Evolutionary conservation across 2,888 invertebrate genomes (phyloP).

Genomic region (Coelinius sp.): DNA sequence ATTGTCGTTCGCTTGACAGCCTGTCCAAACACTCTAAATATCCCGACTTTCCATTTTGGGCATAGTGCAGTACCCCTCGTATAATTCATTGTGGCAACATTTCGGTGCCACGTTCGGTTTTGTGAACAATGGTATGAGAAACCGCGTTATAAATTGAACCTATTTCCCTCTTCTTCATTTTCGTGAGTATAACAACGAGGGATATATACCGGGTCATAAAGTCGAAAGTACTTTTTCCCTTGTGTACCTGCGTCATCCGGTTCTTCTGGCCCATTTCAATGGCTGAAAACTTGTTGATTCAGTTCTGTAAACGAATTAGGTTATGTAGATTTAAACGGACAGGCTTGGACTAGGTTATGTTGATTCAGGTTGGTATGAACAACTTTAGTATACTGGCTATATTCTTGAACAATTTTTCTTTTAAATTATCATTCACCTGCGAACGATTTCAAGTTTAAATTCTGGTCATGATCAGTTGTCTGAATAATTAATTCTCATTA

Average conservation of each 20-base stretch:
- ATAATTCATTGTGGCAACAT: conserved; percentile 28
- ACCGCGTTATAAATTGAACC: conserved; percentile 54
- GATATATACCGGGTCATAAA: conserved; percentile 45
- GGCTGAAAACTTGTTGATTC: conserved; percentile 6
- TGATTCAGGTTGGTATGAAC: too few relatives aligned
- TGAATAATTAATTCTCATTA: too few relatives aligned
- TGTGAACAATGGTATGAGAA: conserved; percentile 55
- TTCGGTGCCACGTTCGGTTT: conserved; percentile 49
- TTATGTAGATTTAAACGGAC: too few relatives aligned
- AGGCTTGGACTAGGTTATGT: too few relatives aligned
- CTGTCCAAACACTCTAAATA: conserved; percentile 65
- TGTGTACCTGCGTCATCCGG: conserved; percentile 28
- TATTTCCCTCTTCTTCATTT: neutral
- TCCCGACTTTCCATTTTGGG: conserved; percentile 51
- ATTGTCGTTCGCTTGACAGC: conserved; percentile 60
- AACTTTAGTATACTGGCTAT: too few relatives aligned
- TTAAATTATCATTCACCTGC: too few relatives aligned
- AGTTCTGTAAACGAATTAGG: neutral
- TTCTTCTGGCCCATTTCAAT: neutral
- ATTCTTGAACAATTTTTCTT: too few relatives aligned
- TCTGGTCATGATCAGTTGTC: too few relatives aligned
- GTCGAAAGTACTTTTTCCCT: conserved; percentile 37
- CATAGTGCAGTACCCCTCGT: conserved; percentile 32
- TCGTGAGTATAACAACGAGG: neutral
- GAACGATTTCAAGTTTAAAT: too few relatives aligned